Percentiles rank a stretch among this genome's conserved stretches.
These are phyloP conservation scores for Gallirallus australis DNA, from an alignment of 2,797 vertebrate genomes.

Conservation along the genomic window DNA sequence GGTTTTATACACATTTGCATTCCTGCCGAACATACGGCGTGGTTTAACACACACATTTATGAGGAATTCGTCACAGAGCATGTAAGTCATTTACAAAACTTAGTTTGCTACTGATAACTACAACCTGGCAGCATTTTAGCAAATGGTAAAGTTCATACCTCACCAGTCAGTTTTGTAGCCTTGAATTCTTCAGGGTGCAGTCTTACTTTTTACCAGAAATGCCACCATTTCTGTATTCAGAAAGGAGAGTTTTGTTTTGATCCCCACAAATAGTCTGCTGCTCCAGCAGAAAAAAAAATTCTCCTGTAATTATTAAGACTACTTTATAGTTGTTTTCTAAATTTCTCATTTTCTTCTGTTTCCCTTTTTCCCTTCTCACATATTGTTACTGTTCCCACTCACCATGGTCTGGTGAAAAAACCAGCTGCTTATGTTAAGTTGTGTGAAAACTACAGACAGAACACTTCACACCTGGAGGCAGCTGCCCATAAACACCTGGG, in stretches of 20 bases:
- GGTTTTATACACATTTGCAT: background rate
- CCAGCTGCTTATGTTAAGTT: background rate
- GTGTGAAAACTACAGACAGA: background rate
- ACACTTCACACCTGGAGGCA: background rate
- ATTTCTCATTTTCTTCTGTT: background rate
- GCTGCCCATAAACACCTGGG: background rate
- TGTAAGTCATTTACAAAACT: background rate
- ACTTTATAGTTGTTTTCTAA: background rate
- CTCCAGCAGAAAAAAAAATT: background rate
- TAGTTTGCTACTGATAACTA: background rate
- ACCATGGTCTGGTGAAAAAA: background rate
- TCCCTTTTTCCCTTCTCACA: background rate
- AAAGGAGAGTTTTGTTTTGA: background rate
- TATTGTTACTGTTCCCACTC: background rate
- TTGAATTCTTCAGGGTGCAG: background rate
- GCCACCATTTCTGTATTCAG: background rate
- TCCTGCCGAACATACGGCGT: background rate
- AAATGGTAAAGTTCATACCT: background rate
- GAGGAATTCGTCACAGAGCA: background rate
- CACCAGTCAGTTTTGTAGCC: background rate
- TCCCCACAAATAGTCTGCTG: background rate
- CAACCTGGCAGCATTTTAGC: background rate
- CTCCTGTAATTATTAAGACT: background rate
- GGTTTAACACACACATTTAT: background rate
- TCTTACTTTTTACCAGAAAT: background rate